phyloP scores from a whole-genome alignment of 2,888 invertebrate genomes.

The Cheilosia soror region DNA sequence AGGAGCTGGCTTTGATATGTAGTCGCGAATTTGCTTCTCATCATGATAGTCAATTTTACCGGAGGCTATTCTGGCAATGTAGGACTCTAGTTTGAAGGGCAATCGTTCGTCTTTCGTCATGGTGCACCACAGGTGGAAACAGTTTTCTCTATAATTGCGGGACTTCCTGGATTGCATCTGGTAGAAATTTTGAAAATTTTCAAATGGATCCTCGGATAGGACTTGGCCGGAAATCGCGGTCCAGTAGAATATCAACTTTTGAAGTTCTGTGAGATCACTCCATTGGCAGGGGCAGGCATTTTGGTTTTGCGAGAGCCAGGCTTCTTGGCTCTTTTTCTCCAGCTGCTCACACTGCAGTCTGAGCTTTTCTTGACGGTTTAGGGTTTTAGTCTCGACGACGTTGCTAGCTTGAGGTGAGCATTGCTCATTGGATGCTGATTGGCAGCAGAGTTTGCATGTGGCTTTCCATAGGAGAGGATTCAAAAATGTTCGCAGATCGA shows the following conservation, averaged over 20 bases:
- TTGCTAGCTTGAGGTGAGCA: too few species aligned
- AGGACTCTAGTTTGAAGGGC: constrained; percentile 34
- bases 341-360: not conserved
- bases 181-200: constrained; percentile 19
- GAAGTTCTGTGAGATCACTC: not conserved
- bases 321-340: not conserved
- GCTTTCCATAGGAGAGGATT: not conserved
- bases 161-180: not conserved
- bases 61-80: constrained; percentile 16
- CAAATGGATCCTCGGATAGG: constrained; percentile 30
- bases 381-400: not conserved
- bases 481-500: not conserved
- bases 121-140: not conserved
- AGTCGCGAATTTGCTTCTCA: constrained; percentile 21
- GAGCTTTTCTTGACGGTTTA: not conserved
- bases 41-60: constrained; percentile 20
- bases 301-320: not conserved
- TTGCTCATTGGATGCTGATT: not conserved
- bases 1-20: not conserved
- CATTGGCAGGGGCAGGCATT: not conserved
- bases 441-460: not conserved
- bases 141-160: not conserved
- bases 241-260: constrained; percentile 27
- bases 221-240: constrained; percentile 7
- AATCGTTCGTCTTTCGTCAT: constrained; percentile 20